Evolutionary conservation across 2,888 invertebrate species (phyloP).

Genomic region (Rhopalosiphum nymphaeae): DNA sequence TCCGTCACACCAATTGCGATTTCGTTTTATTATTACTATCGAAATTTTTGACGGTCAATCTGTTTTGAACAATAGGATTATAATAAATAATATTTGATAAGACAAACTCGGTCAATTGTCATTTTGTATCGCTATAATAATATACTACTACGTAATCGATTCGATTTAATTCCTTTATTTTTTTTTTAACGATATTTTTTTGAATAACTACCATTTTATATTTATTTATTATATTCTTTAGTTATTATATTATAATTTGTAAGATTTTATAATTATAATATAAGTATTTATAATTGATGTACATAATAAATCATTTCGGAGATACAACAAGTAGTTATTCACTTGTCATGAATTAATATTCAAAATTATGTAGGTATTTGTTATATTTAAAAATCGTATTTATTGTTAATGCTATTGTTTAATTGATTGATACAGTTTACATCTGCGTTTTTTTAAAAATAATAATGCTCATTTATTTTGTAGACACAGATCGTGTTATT

Average conservation of each 20-base stretch:
- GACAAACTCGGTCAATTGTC: background rate
- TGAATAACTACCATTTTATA: background rate
- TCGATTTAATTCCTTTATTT: background rate
- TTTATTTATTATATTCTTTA: background rate
- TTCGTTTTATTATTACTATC: background rate
- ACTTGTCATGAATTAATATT: background rate
- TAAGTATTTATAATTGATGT: too few species aligned
- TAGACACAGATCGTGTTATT: background rate
- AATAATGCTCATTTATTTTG: background rate
- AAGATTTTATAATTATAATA: too few species aligned
- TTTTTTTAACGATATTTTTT: background rate
- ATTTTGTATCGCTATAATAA: background rate
- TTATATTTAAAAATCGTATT: background rate
- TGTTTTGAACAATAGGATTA: background rate
- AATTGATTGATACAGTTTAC: background rate
- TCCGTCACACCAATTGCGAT: background rate
- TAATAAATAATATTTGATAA: background rate
- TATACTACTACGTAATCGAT: too few species aligned
- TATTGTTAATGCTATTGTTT: background rate
- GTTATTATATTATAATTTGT: too few species aligned
- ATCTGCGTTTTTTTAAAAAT: background rate
- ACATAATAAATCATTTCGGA: too few species aligned
- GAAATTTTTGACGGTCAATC: background rate
- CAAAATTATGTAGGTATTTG: background rate
- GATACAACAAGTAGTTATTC: background rate